Conservation (phyloP, 2,113 vertebrate species). For the Atrichornis clamosus region DNA sequence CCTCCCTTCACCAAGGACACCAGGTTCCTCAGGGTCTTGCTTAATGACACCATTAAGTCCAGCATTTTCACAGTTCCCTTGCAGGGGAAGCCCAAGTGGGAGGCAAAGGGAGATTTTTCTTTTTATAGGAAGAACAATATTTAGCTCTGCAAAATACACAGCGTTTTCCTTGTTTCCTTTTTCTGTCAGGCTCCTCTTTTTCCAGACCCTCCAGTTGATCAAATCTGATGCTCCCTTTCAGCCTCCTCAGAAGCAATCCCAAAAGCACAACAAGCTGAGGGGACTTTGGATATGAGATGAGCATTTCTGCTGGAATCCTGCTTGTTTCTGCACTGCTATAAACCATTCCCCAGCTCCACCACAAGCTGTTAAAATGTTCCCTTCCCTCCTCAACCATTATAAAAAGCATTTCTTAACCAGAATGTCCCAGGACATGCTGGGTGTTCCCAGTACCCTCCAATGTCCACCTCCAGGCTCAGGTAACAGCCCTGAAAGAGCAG, state of each 20-base stretch:
- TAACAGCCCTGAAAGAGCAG: background rate
- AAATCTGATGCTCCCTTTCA: background rate
- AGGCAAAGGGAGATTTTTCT: background rate
- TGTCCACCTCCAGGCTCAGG: background rate
- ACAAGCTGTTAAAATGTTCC: background rate
- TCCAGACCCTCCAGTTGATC: background rate
- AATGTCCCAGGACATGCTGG: background rate
- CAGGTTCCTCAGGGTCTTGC: background rate
- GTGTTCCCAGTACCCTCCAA: background rate
- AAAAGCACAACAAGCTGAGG: background rate
- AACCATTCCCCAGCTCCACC: background rate
- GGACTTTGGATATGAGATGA: background rate
- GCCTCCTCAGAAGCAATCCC: background rate
- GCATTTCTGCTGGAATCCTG: background rate
- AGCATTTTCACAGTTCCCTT: background rate
- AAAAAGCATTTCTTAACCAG: background rate
- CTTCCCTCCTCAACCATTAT: background rate
- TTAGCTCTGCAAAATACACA: slow-evolving; percentile 6
- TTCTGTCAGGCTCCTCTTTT: background rate
- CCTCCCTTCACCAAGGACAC: background rate
- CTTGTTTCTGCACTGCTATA: background rate
- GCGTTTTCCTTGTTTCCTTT: background rate
- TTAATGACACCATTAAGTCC: slow-evolving; percentile 1
- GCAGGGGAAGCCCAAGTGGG: background rate
- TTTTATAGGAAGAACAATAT: background rate